Conservation (phyloP, 2,113 vertebrate genomes). For the Egretta garzetta region DNA sequence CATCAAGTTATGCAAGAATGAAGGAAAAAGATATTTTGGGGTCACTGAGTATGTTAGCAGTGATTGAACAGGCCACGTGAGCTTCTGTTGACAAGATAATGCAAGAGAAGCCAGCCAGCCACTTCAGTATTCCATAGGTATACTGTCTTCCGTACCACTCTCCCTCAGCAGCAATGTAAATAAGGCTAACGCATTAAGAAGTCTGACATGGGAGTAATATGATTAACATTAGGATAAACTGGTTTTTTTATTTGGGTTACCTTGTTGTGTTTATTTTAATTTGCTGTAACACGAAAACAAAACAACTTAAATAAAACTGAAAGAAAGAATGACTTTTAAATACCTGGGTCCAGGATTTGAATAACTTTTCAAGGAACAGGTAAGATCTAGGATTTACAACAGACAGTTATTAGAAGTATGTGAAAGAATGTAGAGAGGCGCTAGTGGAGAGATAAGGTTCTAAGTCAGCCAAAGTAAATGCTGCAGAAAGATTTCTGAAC, state of each 20-base stretch:
- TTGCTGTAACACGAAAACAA: background rate
- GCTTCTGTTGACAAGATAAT: background rate
- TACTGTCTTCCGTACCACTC: background rate
- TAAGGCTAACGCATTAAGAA: background rate
- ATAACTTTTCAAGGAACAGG: background rate
- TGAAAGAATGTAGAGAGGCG: background rate
- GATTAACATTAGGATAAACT: background rate
- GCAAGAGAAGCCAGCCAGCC: background rate
- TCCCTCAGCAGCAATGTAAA: rapidly evolving
- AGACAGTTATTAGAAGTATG: background rate
- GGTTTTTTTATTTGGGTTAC: background rate
- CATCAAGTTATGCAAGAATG: background rate
- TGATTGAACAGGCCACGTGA: background rate
- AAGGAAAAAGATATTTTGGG: background rate
- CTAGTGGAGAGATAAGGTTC: background rate
- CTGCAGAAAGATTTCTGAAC: background rate
- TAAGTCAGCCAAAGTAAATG: background rate
- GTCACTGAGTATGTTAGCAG: background rate
- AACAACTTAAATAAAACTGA: background rate
- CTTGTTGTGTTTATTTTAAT: background rate
- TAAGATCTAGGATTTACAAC: background rate
- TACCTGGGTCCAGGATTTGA: background rate
- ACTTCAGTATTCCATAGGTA: background rate
- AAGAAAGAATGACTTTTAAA: background rate
- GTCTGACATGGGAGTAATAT: background rate